These are phyloP conservation scores for Echinops telfairi DNA, from an alignment of 2,113 vertebrate genomes.

Conservation along the genomic window DNA sequence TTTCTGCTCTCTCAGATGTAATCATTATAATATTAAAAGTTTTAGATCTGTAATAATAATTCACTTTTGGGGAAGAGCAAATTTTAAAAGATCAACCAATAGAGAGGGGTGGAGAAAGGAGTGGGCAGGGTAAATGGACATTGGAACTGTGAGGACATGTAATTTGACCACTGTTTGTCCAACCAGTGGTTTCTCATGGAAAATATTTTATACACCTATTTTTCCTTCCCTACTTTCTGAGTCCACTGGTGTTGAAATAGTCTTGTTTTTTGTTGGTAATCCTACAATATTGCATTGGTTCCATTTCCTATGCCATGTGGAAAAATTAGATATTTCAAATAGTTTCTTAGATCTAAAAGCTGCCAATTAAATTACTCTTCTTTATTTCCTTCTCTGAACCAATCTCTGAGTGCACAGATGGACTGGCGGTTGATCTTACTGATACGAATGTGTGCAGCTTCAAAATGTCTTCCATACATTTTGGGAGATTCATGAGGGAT, in stretches of 20 bases:
- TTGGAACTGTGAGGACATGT: conserved; percentile 91
- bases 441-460: conserved; percentile 96
- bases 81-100: conserved; percentile 91
- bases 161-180: conserved; percentile 91
- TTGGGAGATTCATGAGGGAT: conserved; percentile 98
- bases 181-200: conserved; percentile 96
- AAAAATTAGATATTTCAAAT: conserved; percentile 97
- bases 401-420: conserved; percentile 98
- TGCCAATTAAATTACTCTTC: conserved; percentile 99
- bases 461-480: conserved; percentile 98
- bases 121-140: conserved; percentile 88
- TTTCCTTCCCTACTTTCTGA: conserved; percentile 83
- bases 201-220: conserved; percentile 92
- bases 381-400: conserved; percentile 99
- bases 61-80: conserved; percentile 87
- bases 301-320: conserved; percentile 79
- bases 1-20: conserved; percentile 79
- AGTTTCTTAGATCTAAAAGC: conserved; percentile 99
- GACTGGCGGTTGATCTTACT: conserved; percentile 99
- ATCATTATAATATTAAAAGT: conserved; percentile 91
- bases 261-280: conserved; percentile 82
- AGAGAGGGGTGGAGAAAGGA: conserved; percentile 70
- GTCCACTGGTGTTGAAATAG: conserved; percentile 83
- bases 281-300: conserved; percentile 77
- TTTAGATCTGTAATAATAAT: conserved; percentile 91